Percentiles rank a stretch among this genome's conserved stretches.
phyloP scores from a whole-genome alignment of 1,140 invertebrate genomes.

The Trachymyrmex cornetzi region DNA sequence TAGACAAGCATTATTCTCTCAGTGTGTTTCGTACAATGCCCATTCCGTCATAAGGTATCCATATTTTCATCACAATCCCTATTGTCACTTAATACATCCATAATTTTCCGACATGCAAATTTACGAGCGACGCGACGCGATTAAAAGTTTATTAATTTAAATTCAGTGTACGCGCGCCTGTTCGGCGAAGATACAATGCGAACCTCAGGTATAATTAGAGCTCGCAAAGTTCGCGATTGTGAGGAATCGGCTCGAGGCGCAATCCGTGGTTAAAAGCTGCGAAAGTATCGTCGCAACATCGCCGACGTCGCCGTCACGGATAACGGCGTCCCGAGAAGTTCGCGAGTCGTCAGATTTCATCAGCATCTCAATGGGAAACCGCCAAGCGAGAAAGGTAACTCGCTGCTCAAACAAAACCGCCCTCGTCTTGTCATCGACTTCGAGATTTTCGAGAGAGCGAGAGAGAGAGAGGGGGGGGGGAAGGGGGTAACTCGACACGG shows the following conservation, averaged over 20 bases:
- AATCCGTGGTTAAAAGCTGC: constrained; percentile 44
- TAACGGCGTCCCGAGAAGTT: constrained; percentile 59
- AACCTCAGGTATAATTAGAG: constrained; percentile 53
- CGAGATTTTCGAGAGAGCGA: background rate
- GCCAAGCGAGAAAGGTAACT: constrained; percentile 55
- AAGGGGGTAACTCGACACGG: background rate
- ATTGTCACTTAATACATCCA: constrained; percentile 46
- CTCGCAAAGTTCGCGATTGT: constrained; percentile 57
- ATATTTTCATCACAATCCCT: constrained; percentile 33
- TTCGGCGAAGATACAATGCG: constrained; percentile 10
- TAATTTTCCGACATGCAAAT: constrained; percentile 52
- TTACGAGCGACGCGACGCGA: constrained; percentile 32
- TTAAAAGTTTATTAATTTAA: constrained; percentile 62
- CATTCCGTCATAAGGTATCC: background rate
- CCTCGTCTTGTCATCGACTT: constrained; percentile 62
- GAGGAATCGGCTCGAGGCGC: constrained; percentile 26
- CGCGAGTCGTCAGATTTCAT: constrained; percentile 66
- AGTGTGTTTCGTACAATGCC: background rate
- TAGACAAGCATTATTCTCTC: constrained; percentile 1
- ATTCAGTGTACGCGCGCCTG: constrained; percentile 29
- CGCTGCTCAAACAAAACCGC: constrained; percentile 65
- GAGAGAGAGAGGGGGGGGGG: background rate
- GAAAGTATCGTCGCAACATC: constrained; percentile 54
- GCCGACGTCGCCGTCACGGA: constrained; percentile 35
- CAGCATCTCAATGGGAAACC: constrained; percentile 47